Evolutionary conservation across 2,113 vertebrate genomes (phyloP).

Genomic region (Athene noctua): DNA sequence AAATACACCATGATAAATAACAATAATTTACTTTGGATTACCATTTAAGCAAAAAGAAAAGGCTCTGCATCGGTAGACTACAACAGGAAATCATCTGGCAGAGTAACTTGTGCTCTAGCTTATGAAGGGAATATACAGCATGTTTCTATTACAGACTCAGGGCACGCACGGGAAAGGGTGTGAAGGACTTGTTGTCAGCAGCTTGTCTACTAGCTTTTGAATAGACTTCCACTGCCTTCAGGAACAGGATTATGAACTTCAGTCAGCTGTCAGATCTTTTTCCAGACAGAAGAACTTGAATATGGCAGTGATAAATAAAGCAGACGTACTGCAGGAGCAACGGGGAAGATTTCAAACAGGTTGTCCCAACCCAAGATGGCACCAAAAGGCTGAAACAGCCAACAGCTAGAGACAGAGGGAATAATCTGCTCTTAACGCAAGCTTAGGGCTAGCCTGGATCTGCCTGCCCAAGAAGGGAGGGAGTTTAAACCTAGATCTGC

Average conservation of each 20-base stretch:
- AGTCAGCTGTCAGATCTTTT: conserved; percentile 10
- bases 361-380: not conserved
- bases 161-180: not conserved
- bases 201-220: conserved; percentile 35
- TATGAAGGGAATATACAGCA: not conserved
- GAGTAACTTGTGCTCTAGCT: not conserved
- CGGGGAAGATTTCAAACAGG: not conserved
- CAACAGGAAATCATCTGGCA: conserved; percentile 36
- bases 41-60: not conserved
- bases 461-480: not conserved
- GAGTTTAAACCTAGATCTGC: not conserved
- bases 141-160: not conserved
- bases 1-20: not conserved
- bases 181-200: conserved; percentile 54
- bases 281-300: conserved; percentile 32
- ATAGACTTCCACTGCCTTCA: conserved; percentile 27
- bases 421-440: not conserved
- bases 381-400: not conserved
- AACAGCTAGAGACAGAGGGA: not conserved
- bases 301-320: not conserved
- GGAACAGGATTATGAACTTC: not conserved
- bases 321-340: not conserved
- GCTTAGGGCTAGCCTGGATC: not conserved
- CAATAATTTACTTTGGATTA: not conserved
- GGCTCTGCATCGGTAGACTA: not conserved